These are phyloP conservation scores for Loris lydekkerianus DNA, from an alignment of 2,797 vertebrate genomes.

Conservation along the genomic window DNA sequence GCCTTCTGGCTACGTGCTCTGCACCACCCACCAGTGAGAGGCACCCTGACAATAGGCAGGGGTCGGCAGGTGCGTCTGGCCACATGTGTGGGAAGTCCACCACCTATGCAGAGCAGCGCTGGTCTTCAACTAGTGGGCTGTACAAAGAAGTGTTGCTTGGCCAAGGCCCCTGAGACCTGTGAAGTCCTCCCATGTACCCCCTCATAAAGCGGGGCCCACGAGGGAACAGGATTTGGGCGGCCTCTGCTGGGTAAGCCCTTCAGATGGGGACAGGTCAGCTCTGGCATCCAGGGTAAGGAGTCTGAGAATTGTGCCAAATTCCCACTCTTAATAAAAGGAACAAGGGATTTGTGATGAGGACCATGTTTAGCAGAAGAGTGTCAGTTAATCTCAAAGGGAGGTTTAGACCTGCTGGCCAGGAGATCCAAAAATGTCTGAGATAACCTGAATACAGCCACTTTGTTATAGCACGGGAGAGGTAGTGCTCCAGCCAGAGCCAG, in stretches of 20 bases:
- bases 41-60: not conserved
- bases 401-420: not conserved
- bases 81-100: not conserved
- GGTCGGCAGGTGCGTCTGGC: not conserved
- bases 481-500: not conserved
- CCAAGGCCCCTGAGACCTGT: too few relatives aligned
- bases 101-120: too few relatives aligned
- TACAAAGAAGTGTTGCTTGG: too few relatives aligned
- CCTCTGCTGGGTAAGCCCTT: not conserved
- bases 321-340: not conserved
- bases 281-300: not conserved
- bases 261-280: rapidly evolving
- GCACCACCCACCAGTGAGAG: not conserved
- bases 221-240: not conserved
- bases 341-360: not conserved
- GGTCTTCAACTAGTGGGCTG: not conserved
- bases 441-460: not conserved
- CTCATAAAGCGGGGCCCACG: not conserved
- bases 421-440: not conserved
- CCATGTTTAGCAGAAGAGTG: not conserved
- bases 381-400: not conserved
- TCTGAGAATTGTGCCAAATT: not conserved
- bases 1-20: not conserved
- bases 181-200: rapidly evolving
- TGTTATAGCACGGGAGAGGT: rapidly evolving